phyloP scores from a whole-genome alignment of 1,140 invertebrate genomes.

The Lasaia peninsularis region DNA sequence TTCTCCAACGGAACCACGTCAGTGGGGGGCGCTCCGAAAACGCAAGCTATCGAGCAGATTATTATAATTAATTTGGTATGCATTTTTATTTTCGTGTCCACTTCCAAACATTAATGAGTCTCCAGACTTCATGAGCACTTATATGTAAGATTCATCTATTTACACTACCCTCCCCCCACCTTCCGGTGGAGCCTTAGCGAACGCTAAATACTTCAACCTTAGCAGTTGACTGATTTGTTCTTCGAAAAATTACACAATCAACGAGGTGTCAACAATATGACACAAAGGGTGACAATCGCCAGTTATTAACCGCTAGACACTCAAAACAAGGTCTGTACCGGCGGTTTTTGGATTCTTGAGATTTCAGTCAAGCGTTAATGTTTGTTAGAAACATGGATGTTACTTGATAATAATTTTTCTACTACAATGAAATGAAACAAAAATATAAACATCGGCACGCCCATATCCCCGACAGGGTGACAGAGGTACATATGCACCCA shows the following conservation, averaged over 20 bases:
- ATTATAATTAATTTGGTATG: slow-evolving; percentile 44
- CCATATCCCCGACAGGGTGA: too few species aligned
- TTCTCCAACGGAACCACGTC: slow-evolving; percentile 47
- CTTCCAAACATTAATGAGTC: slow-evolving; percentile 56
- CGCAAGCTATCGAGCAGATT: slow-evolving; percentile 31
- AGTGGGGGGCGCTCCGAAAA: slow-evolving; percentile 36
- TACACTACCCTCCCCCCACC: slow-evolving; percentile 74
- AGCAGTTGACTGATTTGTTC: slow-evolving; percentile 67
- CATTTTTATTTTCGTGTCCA: slow-evolving; percentile 50
- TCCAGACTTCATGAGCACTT: slow-evolving; percentile 64
- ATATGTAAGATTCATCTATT: slow-evolving; percentile 77
- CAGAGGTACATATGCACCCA: too few species aligned
- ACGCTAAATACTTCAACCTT: slow-evolving; percentile 76
- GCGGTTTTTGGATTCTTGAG: slow-evolving; percentile 12
- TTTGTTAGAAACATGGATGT: neutral
- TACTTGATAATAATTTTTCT: too few species aligned
- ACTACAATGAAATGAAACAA: too few species aligned
- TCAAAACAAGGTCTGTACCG: slow-evolving; percentile 35
- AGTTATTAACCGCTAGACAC: slow-evolving; percentile 44
- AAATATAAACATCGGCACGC: too few species aligned
- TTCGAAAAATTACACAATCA: slow-evolving; percentile 72
- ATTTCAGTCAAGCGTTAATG: slow-evolving; percentile 3
- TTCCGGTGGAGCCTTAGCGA: slow-evolving; percentile 58
- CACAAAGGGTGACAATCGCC: slow-evolving; percentile 56
- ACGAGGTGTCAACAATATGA: slow-evolving; percentile 67